phyloP scores from a whole-genome alignment of 2,888 invertebrate genomes.

The Nebria salina region DNA sequence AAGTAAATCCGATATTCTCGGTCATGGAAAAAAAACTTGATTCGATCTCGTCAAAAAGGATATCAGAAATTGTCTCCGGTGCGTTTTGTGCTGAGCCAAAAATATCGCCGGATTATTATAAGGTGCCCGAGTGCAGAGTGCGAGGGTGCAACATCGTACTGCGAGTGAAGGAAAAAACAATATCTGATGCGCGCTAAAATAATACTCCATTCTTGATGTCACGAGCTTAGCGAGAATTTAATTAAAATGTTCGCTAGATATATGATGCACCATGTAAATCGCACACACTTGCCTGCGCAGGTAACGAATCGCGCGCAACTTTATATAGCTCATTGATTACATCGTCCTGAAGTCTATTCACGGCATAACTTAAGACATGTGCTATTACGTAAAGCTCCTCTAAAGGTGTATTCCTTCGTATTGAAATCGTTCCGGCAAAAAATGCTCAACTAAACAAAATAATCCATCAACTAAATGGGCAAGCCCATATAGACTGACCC shows the following conservation, averaged over 20 bases:
- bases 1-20: neutral
- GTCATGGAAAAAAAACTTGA: neutral
- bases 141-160: neutral
- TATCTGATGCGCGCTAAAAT: neutral
- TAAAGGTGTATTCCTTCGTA: too few relatives aligned
- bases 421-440: too few relatives aligned
- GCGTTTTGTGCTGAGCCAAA: constrained; percentile 17
- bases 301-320: too few relatives aligned
- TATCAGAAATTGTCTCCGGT: constrained; percentile 16
- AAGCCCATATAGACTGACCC: neutral
- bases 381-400: too few relatives aligned
- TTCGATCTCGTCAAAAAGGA: constrained; percentile 19
- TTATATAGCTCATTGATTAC: too few relatives aligned
- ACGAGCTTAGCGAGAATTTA: neutral
- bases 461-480: too few relatives aligned
- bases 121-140: neutral
- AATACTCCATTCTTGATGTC: neutral
- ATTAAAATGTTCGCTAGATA: neutral
- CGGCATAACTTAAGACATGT: too few relatives aligned
- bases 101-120: constrained; percentile 29
- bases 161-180: neutral
- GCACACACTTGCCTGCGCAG: too few relatives aligned
- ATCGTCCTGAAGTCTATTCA: too few relatives aligned
- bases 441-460: too few relatives aligned
- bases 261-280: neutral